phyloP scores from a whole-genome alignment of 92 coral and sea anemone species.

The Umimayanthus kanabou region DNA sequence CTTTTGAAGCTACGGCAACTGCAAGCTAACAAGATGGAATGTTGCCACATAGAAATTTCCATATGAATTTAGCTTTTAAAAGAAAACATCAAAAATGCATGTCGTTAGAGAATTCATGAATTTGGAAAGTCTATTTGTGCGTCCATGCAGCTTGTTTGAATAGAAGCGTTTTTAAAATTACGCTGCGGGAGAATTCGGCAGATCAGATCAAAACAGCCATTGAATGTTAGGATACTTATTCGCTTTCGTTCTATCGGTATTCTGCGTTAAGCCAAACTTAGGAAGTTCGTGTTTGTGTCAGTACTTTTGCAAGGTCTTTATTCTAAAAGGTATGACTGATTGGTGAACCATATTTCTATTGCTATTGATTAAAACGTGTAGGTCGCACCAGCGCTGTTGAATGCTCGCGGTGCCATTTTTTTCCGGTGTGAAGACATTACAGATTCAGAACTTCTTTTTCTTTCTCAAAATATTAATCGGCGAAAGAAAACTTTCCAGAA shows the following conservation, averaged over 20 bases:
- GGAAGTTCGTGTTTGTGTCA: slow-evolving; percentile 24
- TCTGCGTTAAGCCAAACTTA: neutral
- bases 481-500: neutral
- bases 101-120: slow-evolving; percentile 48
- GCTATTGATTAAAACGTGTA: slow-evolving; percentile 27
- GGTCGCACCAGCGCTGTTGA: neutral
- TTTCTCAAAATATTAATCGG: neutral
- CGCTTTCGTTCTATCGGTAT: slow-evolving; percentile 28
- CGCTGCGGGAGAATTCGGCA: slow-evolving; percentile 41
- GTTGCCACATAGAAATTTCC: slow-evolving; percentile 44
- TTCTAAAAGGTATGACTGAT: slow-evolving; percentile 3
- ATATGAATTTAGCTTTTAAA: slow-evolving; percentile 44
- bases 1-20: slow-evolving; percentile 43
- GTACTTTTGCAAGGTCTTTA: slow-evolving; percentile 6
- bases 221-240: slow-evolving; percentile 20
- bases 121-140: slow-evolving; percentile 20
- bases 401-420: neutral
- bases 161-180: slow-evolving; percentile 6
- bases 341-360: slow-evolving; percentile 11
- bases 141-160: slow-evolving; percentile 10
- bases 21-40: slow-evolving; percentile 39
- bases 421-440: neutral
- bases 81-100: slow-evolving; percentile 49
- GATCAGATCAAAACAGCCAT: slow-evolving; percentile 33
- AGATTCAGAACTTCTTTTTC: neutral